Conservation (phyloP, 2,113 vertebrate genomes). For the Patagioenas fasciata region DNA sequence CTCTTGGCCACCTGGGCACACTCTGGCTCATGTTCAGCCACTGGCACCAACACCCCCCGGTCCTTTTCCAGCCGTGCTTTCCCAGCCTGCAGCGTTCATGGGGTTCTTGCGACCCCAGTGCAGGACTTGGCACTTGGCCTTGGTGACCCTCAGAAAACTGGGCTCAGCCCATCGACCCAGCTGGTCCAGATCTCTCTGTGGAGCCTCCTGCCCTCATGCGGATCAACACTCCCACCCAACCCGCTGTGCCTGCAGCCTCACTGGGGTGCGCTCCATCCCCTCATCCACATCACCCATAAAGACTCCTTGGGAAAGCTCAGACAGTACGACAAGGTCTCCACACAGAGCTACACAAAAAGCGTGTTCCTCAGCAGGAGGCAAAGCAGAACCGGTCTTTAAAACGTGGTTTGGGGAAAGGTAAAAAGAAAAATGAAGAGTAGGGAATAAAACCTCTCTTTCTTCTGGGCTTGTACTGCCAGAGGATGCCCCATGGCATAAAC, state of each 20-base stretch:
- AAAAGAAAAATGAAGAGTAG: not conserved
- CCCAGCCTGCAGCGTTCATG: too few species aligned
- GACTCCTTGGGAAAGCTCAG: not conserved
- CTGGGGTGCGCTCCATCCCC: not conserved
- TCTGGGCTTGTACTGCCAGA: not conserved
- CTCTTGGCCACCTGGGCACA: not conserved
- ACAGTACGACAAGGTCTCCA: not conserved
- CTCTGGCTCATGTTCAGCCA: not conserved
- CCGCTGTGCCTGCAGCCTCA: not conserved
- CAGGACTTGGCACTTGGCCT: not conserved
- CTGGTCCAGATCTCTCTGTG: not conserved
- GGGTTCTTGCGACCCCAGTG: too few species aligned
- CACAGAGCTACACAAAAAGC: not conserved
- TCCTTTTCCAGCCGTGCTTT: too few species aligned
- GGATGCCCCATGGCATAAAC: not conserved
- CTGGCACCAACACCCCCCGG: not conserved
- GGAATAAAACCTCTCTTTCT: not conserved
- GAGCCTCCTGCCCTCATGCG: not conserved
- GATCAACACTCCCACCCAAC: too few species aligned
- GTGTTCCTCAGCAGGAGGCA: not conserved
- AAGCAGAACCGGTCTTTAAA: not conserved
- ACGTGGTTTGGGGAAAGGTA: not conserved
- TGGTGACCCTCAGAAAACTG: not conserved
- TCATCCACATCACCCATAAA: not conserved
- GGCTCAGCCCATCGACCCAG: accelerated